These are phyloP conservation scores for Sparus aurata DNA, from an alignment of 2,797 vertebrate genomes.

Conservation along the genomic window DNA sequence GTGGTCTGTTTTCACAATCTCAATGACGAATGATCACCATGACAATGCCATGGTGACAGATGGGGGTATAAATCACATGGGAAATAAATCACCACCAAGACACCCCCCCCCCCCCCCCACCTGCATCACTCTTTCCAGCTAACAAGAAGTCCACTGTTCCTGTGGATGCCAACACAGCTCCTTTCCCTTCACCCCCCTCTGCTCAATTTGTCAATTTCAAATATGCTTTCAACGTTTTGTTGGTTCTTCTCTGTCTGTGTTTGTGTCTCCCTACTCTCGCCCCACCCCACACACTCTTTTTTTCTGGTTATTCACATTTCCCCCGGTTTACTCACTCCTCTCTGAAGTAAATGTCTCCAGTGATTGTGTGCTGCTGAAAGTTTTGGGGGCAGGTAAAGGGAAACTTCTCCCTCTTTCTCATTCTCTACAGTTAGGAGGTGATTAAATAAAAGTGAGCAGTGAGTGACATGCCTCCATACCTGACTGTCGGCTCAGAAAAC, in stretches of 20 bases:
- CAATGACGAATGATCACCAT: constrained; percentile 62
- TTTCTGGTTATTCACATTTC: background rate
- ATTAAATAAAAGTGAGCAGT: constrained; percentile 82
- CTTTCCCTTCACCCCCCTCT: constrained; percentile 37
- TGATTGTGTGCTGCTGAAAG: constrained; percentile 76
- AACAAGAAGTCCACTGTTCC: constrained; percentile 69
- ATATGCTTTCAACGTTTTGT: constrained; percentile 63
- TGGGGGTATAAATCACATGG: constrained; percentile 64
- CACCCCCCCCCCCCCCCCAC: constrained; percentile 57
- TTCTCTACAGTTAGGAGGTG: constrained; percentile 74
- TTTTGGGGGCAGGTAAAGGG: constrained; percentile 67
- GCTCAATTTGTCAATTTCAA: constrained; percentile 73
- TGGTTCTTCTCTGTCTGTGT: constrained; percentile 59
- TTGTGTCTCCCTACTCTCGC: constrained; percentile 33
- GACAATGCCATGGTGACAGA: constrained; percentile 69
- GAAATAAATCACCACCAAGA: constrained; percentile 60
- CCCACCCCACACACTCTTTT: constrained; percentile 12
- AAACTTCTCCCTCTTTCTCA: constrained; percentile 57
- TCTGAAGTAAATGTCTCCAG: constrained; percentile 41
- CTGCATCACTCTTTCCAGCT: constrained; percentile 63
- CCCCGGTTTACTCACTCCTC: background rate
- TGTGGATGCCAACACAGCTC: constrained; percentile 48
- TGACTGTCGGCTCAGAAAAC: constrained; percentile 59
- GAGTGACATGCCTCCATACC: constrained; percentile 71
- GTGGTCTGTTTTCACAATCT: constrained; percentile 66